Conservation (phyloP, 2,113 vertebrate genomes). For the Alaudala cheleensis region DNA sequence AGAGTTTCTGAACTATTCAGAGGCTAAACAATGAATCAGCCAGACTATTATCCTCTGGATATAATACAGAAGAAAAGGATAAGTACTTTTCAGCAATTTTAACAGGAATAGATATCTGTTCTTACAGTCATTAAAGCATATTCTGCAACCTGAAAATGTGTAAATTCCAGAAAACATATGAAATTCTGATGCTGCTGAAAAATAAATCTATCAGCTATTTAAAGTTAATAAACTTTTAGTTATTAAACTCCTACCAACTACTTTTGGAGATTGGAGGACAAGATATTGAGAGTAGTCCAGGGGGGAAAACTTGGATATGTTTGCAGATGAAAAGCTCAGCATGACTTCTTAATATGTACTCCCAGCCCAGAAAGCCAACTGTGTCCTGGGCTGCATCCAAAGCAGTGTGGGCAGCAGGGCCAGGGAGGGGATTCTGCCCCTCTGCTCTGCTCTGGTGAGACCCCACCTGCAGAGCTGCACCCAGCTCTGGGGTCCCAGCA, state of each 20-base stretch:
- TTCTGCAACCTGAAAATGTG: background rate
- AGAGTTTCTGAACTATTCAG: background rate
- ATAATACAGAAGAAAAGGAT: background rate
- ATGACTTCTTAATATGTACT: background rate
- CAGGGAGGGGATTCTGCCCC: background rate
- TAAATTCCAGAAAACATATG: background rate
- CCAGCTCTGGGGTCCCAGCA: background rate
- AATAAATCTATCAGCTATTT: background rate
- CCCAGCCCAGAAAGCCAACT: background rate
- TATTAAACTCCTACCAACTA: background rate
- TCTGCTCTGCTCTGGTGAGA: background rate
- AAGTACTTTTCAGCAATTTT: background rate
- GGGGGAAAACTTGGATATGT: background rate
- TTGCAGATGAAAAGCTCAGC: background rate
- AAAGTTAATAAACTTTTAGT: background rate
- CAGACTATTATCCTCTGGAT: background rate
- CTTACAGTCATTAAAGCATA: background rate
- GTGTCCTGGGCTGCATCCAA: background rate
- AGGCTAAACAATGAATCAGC: background rate
- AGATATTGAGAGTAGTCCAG: fast-evolving
- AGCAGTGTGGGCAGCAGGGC: fast-evolving
- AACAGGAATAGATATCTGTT: background rate
- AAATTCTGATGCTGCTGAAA: background rate
- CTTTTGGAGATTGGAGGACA: background rate
- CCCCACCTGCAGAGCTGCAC: background rate